These are phyloP conservation scores for Coregonus suidteri DNA, from an alignment of 2,797 vertebrate genomes.

Conservation along the genomic window DNA sequence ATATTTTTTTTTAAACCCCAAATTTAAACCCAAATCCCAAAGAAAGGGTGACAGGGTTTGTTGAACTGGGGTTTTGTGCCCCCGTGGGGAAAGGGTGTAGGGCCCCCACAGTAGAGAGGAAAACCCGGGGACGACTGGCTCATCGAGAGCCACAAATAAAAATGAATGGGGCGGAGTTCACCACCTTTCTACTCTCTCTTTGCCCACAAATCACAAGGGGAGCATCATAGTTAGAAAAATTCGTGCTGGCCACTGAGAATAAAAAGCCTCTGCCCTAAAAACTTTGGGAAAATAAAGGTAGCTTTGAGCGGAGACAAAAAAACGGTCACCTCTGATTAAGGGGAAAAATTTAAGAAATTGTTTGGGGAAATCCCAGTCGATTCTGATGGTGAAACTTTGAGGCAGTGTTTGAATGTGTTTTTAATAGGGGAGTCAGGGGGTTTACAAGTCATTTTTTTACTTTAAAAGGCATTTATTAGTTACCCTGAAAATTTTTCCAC, in stretches of 20 bases:
- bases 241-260: conserved; percentile 6
- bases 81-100: too few species aligned
- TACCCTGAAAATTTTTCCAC: conserved; percentile 47
- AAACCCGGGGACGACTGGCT: conserved; percentile 15
- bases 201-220: conserved; percentile 5
- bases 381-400: too few species aligned
- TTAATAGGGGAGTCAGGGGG: conserved; percentile 39
- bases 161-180: conserved; percentile 6
- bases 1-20: too few species aligned
- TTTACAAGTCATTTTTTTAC: conserved; percentile 58
- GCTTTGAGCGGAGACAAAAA: conserved; percentile 5
- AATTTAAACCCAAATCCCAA: too few species aligned
- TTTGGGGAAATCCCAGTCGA: too few species aligned
- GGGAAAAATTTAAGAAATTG: conserved; percentile 21
- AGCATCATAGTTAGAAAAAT: not conserved
- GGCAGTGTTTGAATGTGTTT: conserved; percentile 33
- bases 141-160: too few species aligned
- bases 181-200: conserved; percentile 6
- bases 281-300: conserved; percentile 17
- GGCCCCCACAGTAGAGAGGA: not conserved
- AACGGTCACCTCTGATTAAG: conserved; percentile 15
- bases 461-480: conserved; percentile 25
- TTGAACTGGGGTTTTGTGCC: too few species aligned
- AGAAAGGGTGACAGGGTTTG: too few species aligned
- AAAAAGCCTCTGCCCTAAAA: not conserved